phyloP scores from a whole-genome alignment of 2,797 vertebrate species.

The Sitta carolinensis region DNA sequence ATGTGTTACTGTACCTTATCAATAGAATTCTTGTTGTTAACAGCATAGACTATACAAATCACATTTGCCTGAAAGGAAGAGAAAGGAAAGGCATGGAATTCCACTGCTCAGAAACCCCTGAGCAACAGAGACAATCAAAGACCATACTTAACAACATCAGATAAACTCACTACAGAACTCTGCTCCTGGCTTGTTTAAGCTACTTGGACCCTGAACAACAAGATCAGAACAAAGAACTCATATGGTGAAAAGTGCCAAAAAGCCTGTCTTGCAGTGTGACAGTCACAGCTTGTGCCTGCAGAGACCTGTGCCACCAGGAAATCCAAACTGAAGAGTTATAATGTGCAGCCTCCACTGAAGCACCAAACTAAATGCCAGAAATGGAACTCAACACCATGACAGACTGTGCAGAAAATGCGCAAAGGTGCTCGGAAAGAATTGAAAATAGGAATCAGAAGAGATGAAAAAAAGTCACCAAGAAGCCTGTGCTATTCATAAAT shows the following conservation, averaged over 20 bases:
- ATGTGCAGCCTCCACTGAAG: not conserved
- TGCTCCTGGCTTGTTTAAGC: not conserved
- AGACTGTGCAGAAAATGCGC: not conserved
- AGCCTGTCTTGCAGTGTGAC: not conserved
- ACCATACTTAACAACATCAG: not conserved
- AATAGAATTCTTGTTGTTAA: slow-evolving; percentile 85
- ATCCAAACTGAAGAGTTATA: not conserved
- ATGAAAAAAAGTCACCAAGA: not conserved
- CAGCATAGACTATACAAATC: slow-evolving; percentile 85
- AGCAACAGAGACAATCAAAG: not conserved
- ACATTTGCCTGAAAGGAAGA: slow-evolving; percentile 79
- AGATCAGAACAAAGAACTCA: not conserved
- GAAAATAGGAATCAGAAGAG: not conserved
- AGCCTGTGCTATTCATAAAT: not conserved
- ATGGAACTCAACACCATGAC: not conserved
- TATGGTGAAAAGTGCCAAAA: not conserved
- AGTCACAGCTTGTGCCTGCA: not conserved
- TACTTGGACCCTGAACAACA: not conserved
- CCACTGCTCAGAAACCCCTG: not conserved
- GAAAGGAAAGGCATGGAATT: not conserved
- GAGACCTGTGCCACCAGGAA: not conserved
- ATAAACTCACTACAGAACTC: not conserved
- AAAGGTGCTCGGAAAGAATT: not conserved
- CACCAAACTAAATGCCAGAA: not conserved
- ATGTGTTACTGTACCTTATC: slow-evolving; percentile 77